Base-by-base conservation (phyloP, 2,113 vertebrate genomes). In the Formicarius rufipectus region DNA sequence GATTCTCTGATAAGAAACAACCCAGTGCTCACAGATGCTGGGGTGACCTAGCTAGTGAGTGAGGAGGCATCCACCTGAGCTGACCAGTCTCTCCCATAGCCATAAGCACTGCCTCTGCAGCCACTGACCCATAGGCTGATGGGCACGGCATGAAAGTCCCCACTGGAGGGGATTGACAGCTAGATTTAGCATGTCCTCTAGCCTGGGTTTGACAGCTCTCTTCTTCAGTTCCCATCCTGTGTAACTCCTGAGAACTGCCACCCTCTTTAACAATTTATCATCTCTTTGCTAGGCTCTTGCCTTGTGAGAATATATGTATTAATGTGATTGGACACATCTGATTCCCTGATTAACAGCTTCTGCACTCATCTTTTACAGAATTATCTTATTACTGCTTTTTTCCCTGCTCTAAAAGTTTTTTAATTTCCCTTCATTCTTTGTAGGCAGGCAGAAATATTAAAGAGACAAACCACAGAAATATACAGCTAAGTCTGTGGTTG, bases 11-110 rank as follows among this genome's bases (percentile, higher is more conserved):
- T 28, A 12, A n/a, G 45, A 28, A 66, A 7, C 6, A 16, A 6
- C 12, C 3, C 1, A 4, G 45, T 30, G 12, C 55, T 35, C 6
- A 1, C 9, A 31, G 35, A 1, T 7, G 1, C 5, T 2, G 35
- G 30, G 17, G 17, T 17, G 37, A 14, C 14, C 12, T 2, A 2
- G 17, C 7, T 2, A 1, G 8, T 4, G 25, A 12, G 20, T 8
- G n/a, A 8, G 18, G 8, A 14, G 5, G 22, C 17, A 9, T 12
- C 9, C 11, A 0, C 30, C 45, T 2, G 47, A 10, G 44, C 47
- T 4, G 8, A 14, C 22, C 7, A 0, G 2, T 3, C 39, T 9
- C 58, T 35, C 7, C 28, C 2, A 3, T 23, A 7, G 59, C 27
- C 35, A 2, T n/a, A 6, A 35, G 1, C 30, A 0, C 25, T 2